phyloP scores from a whole-genome alignment of 2,113 vertebrate genomes.

The Zingel zingel region DNA sequence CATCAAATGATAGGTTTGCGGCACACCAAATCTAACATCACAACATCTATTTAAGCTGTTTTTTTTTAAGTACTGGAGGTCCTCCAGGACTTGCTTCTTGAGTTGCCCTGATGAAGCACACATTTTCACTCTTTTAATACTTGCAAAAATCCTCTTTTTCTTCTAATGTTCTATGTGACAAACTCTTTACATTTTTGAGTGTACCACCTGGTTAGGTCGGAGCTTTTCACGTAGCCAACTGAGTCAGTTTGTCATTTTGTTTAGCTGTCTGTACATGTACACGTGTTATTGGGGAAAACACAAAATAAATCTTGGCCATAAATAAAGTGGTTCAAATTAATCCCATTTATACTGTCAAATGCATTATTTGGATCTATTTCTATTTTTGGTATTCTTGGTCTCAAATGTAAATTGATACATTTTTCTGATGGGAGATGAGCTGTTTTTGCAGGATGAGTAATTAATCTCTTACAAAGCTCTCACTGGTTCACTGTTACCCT shows the following conservation, averaged over 20 bases:
- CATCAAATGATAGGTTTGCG: background rate
- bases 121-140: background rate
- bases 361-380: background rate
- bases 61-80: background rate
- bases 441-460: background rate
- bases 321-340: background rate
- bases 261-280: background rate
- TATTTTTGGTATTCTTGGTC: background rate
- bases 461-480: background rate
- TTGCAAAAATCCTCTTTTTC: too few species aligned
- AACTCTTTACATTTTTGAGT: background rate
- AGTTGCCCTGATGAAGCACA: background rate
- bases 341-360: background rate
- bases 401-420: background rate
- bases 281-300: background rate
- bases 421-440: background rate
- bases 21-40: background rate
- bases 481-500: constrained; percentile 12
- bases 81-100: background rate
- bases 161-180: background rate
- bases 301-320: background rate
- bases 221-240: background rate
- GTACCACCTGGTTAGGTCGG: background rate
- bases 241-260: background rate
- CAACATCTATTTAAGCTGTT: background rate